A percentile compares a stretch with the other conserved stretches of the same genome.
These are phyloP conservation scores for Dicranocentrus wangi DNA, from an alignment of 2,888 invertebrate species.

Conservation along the genomic window DNA sequence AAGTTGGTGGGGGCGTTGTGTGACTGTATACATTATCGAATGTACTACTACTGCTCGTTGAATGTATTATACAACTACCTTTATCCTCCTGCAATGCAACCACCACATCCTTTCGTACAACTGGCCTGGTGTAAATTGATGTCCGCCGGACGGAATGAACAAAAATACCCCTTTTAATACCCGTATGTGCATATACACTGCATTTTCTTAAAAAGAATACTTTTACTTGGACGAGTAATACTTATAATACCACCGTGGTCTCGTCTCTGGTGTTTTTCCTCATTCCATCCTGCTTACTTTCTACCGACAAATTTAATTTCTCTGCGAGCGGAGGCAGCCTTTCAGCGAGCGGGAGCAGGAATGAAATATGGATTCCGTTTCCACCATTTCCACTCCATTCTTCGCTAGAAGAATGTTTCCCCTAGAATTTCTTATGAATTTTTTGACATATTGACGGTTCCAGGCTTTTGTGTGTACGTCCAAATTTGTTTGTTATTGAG, in stretches of 20 bases:
- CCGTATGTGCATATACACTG: not conserved
- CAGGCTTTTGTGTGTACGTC: not conserved
- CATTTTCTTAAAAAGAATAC: conserved; percentile 18
- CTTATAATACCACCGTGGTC: too few species aligned
- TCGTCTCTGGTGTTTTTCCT: conserved; percentile 13
- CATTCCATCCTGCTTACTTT: conserved; percentile 20
- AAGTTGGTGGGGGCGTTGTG: too few species aligned
- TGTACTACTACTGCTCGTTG: not conserved
- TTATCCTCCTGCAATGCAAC: conserved; percentile 15
- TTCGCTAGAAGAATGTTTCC: not conserved
- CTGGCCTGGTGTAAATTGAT: conserved; percentile 54
- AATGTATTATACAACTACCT: conserved; percentile 9
- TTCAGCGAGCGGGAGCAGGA: conserved; percentile 3
- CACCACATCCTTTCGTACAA: conserved; percentile 35
- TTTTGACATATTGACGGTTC: conserved; percentile 28
- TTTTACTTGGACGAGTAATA: conserved; percentile 27
- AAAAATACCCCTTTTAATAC: conserved; percentile 53
- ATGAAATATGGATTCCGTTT: conserved; percentile 52
- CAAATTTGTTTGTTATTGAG: too few species aligned
- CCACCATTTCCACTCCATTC: conserved; percentile 15
- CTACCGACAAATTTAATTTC: conserved; percentile 49
- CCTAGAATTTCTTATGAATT: conserved; percentile 38
- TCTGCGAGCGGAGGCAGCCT: conserved; percentile 11
- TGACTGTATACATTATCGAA: not conserved
- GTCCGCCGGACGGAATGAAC: conserved; percentile 37